Conservation (phyloP, 2,113 vertebrate species). For the Plestiodon gilberti region DNA sequence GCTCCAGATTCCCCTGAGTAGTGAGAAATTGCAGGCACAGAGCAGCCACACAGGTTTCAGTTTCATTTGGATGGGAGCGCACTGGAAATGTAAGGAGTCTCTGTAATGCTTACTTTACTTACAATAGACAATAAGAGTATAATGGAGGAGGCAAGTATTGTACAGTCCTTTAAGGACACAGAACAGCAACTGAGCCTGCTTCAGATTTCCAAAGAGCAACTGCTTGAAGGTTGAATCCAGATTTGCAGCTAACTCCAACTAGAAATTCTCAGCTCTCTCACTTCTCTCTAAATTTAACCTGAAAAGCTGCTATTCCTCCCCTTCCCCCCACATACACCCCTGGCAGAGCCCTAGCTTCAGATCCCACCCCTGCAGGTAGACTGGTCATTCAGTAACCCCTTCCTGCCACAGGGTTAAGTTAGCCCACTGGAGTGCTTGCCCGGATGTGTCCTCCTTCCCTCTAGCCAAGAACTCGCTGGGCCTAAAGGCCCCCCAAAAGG, state of each 20-base stretch:
- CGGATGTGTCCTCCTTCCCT: too few species aligned
- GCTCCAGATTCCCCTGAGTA: neutral
- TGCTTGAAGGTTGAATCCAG: neutral
- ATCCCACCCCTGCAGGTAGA: too few species aligned
- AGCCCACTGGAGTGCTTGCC: too few species aligned
- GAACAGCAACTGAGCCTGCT: neutral
- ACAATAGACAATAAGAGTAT: neutral
- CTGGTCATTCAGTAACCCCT: too few species aligned
- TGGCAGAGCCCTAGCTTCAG: too few species aligned
- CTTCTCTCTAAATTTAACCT: neutral
- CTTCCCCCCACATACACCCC: too few species aligned
- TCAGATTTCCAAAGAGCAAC: neutral
- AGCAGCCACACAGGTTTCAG: neutral
- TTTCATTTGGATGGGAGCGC: neutral
- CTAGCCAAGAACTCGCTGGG: too few species aligned
- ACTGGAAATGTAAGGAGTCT: neutral
- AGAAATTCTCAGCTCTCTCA: neutral
- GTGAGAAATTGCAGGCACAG: neutral
- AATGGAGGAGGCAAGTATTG: neutral
- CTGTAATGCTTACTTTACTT: neutral
- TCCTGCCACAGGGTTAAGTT: too few species aligned
- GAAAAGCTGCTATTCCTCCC: neutral
- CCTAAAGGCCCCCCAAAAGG: too few species aligned
- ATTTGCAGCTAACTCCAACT: neutral
- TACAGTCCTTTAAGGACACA: neutral